phyloP scores from a whole-genome alignment of 2,888 invertebrate species.

The Diplazon laetatorius region DNA sequence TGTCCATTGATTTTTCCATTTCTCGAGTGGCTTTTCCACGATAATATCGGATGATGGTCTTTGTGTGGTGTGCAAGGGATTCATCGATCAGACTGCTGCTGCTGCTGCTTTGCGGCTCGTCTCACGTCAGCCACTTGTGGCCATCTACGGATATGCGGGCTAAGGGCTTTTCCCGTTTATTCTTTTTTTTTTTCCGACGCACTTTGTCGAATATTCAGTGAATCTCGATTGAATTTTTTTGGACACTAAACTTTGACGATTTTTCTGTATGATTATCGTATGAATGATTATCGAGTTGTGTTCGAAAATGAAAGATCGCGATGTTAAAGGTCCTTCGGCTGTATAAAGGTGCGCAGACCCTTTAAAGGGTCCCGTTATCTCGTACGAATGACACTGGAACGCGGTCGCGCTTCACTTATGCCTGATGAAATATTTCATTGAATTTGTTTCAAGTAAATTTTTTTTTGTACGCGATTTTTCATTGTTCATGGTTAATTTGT shows the following conservation, averaged over 20 bases:
- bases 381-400: constrained; percentile 28
- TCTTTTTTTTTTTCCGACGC: constrained; percentile 17
- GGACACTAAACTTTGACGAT: background rate
- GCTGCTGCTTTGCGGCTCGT: constrained; percentile 56
- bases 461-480: background rate
- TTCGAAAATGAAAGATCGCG: constrained; percentile 20
- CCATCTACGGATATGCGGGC: constrained; percentile 73
- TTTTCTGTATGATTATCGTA: constrained; percentile 1
- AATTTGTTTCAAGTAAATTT: background rate
- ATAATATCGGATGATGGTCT: constrained; percentile 56
- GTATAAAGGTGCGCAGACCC: constrained; percentile 11
- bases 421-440: background rate
- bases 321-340: constrained; percentile 44
- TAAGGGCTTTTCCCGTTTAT: constrained; percentile 41
- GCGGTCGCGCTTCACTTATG: constrained; percentile 26
- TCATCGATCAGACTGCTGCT: constrained; percentile 75
- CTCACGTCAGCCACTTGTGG: constrained; percentile 79
- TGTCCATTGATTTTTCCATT: constrained; percentile 46
- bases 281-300: background rate
- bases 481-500: background rate
- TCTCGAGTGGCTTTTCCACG: constrained; percentile 29
- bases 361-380: constrained; percentile 55
- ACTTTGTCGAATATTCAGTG: background rate
- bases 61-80: constrained; percentile 66
- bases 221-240: background rate